Conservation (phyloP, 2,797 vertebrate species). For the Alectoris magna region DNA sequence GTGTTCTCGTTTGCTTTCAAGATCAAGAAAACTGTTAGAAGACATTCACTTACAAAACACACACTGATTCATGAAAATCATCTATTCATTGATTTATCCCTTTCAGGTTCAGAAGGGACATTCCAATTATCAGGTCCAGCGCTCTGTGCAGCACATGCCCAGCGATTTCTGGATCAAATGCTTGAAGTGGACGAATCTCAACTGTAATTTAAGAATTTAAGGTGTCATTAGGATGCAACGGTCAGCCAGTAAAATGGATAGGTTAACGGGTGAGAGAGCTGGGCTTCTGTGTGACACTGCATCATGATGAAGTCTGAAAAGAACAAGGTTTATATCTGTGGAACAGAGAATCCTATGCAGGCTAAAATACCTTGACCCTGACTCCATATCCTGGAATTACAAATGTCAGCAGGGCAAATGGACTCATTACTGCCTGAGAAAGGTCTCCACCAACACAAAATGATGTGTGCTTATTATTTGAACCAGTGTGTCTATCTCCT, state of each 20-base stretch:
- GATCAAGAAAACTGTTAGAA: not conserved
- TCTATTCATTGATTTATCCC: not conserved
- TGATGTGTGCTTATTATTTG: not conserved
- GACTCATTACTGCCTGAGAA: not conserved
- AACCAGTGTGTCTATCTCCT: not conserved
- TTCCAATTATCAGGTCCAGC: not conserved
- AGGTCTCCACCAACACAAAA: not conserved
- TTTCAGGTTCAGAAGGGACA: not conserved
- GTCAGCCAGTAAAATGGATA: not conserved
- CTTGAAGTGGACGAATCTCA: not conserved
- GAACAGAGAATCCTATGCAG: not conserved
- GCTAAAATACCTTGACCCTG: not conserved
- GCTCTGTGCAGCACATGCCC: not conserved
- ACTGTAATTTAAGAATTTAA: not conserved
- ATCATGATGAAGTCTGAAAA: not conserved
- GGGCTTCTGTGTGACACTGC: not conserved
- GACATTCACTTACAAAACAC: not conserved
- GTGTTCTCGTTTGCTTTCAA: not conserved
- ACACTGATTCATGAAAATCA: not conserved
- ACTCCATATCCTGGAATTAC: not conserved
- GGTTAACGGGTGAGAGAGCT: not conserved
- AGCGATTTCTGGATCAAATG: not conserved
- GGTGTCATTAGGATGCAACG: not conserved
- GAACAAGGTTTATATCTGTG: not conserved
- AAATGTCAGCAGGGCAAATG: not conserved